A percentile compares a stretch with the other conserved stretches of the same genome.
phyloP scores from a whole-genome alignment of 2,113 vertebrate species.

The Crotalus viridis region DNA sequence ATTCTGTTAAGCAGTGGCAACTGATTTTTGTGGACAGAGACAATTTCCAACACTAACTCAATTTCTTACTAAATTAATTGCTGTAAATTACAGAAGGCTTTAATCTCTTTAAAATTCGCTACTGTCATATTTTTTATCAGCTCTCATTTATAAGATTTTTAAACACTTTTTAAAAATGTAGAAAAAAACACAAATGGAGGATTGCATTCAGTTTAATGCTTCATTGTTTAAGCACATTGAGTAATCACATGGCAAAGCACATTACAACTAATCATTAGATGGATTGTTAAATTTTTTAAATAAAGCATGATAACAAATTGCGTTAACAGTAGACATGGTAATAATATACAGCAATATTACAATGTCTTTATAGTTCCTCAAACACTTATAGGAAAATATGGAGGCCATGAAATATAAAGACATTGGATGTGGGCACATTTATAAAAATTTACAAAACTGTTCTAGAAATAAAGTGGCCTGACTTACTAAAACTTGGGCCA shows the following conservation, averaged over 20 bases:
- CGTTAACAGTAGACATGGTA: background rate
- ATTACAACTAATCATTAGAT: background rate
- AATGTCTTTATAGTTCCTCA: background rate
- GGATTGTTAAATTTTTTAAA: background rate
- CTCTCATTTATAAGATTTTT: background rate
- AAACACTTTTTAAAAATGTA: background rate
- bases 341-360: background rate
- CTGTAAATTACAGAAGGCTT: background rate
- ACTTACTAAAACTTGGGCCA: background rate
- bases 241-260: background rate
- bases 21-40: background rate
- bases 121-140: background rate
- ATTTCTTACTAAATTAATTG: background rate
- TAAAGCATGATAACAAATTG: background rate
- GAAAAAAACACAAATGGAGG: background rate
- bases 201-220: background rate
- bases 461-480: background rate
- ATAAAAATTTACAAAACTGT: background rate
- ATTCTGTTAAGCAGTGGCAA: background rate
- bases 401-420: background rate
- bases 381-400: background rate
- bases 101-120: background rate
- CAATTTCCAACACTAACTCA: background rate
- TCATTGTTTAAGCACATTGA: background rate
- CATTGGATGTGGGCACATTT: background rate